These are phyloP conservation scores for Caenorhabditis latens DNA, from an alignment of 1,140 invertebrate species.

Conservation along the genomic window DNA sequence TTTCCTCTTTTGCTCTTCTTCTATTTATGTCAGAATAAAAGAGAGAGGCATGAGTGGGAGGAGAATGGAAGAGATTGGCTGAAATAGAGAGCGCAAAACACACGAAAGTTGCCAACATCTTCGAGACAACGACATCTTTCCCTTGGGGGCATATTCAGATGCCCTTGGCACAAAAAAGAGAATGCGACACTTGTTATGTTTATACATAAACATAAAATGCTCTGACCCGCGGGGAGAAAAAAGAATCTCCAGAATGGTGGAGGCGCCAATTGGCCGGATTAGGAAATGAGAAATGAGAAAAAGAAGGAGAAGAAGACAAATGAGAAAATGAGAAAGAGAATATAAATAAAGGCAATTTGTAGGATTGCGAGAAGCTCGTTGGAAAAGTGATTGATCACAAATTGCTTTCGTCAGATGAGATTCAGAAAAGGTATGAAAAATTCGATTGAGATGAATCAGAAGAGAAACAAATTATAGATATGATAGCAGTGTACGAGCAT, in stretches of 20 bases:
- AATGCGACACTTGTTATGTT: conserved; percentile 48
- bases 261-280: conserved; percentile 49
- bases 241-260: not conserved
- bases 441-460: not conserved
- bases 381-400: conserved; percentile 78
- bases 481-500: conserved; percentile 76
- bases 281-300: conserved; percentile 15
- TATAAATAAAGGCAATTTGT: conserved; percentile 47
- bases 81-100: not conserved
- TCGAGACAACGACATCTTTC: conserved; percentile 15
- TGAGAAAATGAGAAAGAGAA: not conserved
- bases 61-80: not conserved
- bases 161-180: conserved; percentile 17
- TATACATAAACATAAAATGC: conserved; percentile 44
- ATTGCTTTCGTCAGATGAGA: conserved; percentile 77
- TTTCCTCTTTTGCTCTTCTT: not conserved
- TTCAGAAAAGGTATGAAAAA: conserved; percentile 71
- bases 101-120: conserved; percentile 35
- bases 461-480: conserved; percentile 64
- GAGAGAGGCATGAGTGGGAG: not conserved
- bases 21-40: conserved; percentile 16
- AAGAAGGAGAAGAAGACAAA: not conserved
- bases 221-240: conserved; percentile 10
- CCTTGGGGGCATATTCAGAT: conserved; percentile 47
- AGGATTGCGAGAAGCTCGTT: conserved; percentile 78